Conservation (phyloP, 2,113 vertebrate genomes). For the Pterocles gutturalis region DNA sequence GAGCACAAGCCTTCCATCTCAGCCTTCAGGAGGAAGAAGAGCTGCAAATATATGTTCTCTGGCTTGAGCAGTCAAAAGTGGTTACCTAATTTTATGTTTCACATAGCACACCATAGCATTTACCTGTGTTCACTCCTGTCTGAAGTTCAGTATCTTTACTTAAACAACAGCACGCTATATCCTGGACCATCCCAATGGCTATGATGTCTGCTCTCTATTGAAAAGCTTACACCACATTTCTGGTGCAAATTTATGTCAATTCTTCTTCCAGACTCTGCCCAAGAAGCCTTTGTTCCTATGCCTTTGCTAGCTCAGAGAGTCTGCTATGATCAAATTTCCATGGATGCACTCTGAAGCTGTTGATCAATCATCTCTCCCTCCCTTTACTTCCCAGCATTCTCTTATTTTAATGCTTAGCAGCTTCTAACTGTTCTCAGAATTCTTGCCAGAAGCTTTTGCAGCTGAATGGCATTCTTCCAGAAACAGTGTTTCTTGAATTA, state of each 20-base stretch:
- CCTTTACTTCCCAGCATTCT: not conserved
- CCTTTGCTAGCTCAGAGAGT: not conserved
- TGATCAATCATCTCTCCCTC: not conserved
- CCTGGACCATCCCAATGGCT: not conserved
- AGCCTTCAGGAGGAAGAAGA: not conserved
- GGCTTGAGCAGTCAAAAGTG: not conserved
- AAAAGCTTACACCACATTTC: not conserved
- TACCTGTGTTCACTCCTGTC: not conserved
- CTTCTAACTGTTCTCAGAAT: not conserved
- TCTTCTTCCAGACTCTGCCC: not conserved
- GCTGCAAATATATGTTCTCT: not conserved
- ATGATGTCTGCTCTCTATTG: not conserved
- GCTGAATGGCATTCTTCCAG: not conserved
- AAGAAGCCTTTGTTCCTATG: not conserved
- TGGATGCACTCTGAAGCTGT: not conserved
- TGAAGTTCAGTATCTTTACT: not conserved
- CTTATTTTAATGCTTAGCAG: not conserved
- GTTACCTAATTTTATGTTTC: not conserved
- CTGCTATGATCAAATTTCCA: not conserved
- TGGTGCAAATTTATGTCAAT: not conserved
- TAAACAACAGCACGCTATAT: not conserved
- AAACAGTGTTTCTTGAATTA: fast-evolving
- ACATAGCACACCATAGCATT: not conserved
- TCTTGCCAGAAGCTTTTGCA: not conserved
- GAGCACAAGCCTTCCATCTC: not conserved